Base-by-base conservation (phyloP, 2,797 vertebrate genomes). In the Crocidura indochinensis region DNA sequence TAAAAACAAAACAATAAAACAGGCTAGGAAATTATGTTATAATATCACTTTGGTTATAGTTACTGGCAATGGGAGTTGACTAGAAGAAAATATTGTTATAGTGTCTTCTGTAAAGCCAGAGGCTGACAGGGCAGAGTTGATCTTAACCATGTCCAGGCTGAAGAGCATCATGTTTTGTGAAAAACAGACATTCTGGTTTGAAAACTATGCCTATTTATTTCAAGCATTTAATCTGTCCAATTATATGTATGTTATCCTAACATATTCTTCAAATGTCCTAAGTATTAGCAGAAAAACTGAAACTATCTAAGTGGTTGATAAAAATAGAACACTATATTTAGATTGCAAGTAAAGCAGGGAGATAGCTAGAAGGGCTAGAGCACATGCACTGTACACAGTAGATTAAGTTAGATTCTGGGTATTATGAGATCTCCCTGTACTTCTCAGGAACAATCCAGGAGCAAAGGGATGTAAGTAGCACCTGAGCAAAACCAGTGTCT, bases 261-360 rank as follows among this genome's bases (percentile, higher is more conserved):
- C 26, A 82, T 4, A 9, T 1, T 76, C 44, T 76, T n/a, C 2
- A 53, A 47, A 78, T 62, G 67, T 87, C 81, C 74, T 89, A 12
- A 69, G 68, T n/a, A 71, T 73, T 64, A 27, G 74, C 65, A 24
- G n/a, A 69, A 88, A 85, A 83, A n/a, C 8, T 12, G 11, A 74
- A 71, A 85, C 24, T 86, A 73, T 2, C 38, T 78, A 86, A 74
- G 24, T 82, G 10, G 47, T 49, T 88, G 68, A 64, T 17, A 56
- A 17, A 56, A 10, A 51, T 51, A 51, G 49, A 15, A 38, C 38
- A 38, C 38, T 51, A 51, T 51, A 51, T 51, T 56, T 14, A 56
- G 14, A 56, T 17, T 56, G 14, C 4, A 56, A 56, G 15, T 17
- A 17, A 56, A 56, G 4, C 53, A 56, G 53, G 14, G 53, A 56